Base-by-base conservation (phyloP, 2,113 vertebrate species). In the Myanophis thanlyinensis region DNA sequence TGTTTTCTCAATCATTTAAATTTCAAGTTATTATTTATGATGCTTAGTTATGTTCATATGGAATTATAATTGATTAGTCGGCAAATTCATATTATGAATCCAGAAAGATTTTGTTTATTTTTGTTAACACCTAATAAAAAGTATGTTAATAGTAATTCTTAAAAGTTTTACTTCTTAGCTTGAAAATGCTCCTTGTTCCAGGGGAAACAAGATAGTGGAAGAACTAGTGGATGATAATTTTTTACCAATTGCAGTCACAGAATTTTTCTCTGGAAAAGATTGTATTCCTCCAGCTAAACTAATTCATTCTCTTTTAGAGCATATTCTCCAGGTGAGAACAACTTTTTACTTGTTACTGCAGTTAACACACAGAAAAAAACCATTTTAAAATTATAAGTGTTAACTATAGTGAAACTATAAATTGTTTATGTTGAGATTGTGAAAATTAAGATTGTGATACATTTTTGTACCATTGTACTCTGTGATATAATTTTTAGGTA, bases 171-270 rank as follows among this genome's bases (percentile, higher is more conserved):
- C 90, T 94, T 95, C 87, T 86, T 95, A 98, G 98, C 93, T 96
- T 93, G 97, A 96, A 96, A 95, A 85, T 94, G 20, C 87, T 91
- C 18, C 84, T 48, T 92, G 93, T 89, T 95, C 96, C 89, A 94
- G 93, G 92, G 52, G 92, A 52, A 51, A 59, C 92, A 92, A 86
- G 90, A 53, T 97, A 87, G 96, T 98, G 93, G 97, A 98, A 96
- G 97, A 93, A 86, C 96, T 98, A 73, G 92, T 97, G 88, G 98
- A 98, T 94, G 97, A 97, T n/a, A 93, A 94, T 10, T 98, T 99
- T 92, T 97, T 98, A 96, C 89, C 93, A n/a, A 98, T 98, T 96
- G 98, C 98, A 49, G 92, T 99, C 93, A 97, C 98, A 91, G 98
- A 99, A 90, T 98, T 99, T 95, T 96, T 96, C 30, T 94, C 94